phyloP scores from a whole-genome alignment of 2,888 invertebrate genomes.

The Drosophila monieri region DNA sequence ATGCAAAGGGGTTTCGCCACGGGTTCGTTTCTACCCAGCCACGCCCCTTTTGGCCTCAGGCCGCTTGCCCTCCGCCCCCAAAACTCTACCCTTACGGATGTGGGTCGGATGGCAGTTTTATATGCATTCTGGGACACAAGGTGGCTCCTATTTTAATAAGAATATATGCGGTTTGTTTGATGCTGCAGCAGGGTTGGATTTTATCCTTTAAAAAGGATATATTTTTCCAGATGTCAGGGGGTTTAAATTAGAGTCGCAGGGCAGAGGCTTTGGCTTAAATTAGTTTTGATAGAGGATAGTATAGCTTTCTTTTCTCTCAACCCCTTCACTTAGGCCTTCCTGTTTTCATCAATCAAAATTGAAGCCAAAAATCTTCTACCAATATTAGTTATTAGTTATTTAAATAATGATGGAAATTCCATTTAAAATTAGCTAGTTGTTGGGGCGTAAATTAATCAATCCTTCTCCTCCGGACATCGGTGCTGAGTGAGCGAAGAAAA shows the following conservation, averaged over 20 bases:
- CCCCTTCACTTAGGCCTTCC: conserved; percentile 1
- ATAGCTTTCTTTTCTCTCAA: background rate
- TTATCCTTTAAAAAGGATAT: conserved; percentile 19
- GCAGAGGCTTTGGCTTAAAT: too few relatives aligned
- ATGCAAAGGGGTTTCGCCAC: conserved; percentile 58
- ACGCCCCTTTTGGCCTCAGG: conserved; percentile 14
- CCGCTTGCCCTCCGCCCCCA: background rate
- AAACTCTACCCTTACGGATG: background rate
- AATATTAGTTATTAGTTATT: conserved; percentile 29
- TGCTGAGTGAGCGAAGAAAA: conserved; percentile 64
- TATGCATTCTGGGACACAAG: conserved; percentile 74
- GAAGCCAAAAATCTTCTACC: conserved; percentile 17
- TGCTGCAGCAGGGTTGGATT: conserved; percentile 43
- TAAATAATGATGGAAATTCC: conserved; percentile 6
- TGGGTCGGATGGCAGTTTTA: conserved; percentile 43
- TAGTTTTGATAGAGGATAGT: background rate
- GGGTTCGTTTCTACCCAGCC: conserved; percentile 18
- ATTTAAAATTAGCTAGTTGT: conserved; percentile 15
- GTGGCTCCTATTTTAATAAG: conserved; percentile 71
- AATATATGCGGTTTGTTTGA: conserved; percentile 76
- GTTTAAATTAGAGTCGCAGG: conserved; percentile 18
- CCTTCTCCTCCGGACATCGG: conserved; percentile 36
- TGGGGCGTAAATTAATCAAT: conserved; percentile 48
- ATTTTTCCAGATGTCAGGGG: conserved; percentile 8
- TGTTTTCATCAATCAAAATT: conserved; percentile 26